Percentiles rank a stretch among this genome's conserved stretches.
phyloP scores from a whole-genome alignment of 2,888 invertebrate species.

The Drosophila mettleri region DNA sequence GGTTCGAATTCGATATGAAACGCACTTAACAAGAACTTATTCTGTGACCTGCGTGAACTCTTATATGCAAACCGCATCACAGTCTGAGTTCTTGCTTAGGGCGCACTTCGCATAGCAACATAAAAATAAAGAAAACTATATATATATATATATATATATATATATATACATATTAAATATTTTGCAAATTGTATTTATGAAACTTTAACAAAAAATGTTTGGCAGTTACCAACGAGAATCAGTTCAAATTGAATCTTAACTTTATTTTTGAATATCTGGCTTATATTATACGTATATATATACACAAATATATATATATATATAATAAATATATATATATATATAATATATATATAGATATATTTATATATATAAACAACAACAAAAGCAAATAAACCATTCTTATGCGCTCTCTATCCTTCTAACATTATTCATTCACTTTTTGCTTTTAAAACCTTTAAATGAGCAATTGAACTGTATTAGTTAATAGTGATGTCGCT shows the following conservation, averaged over 20 bases:
- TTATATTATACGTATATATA: too few relatives aligned
- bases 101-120: conserved; percentile 83
- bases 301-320: too few relatives aligned
- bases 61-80: conserved; percentile 89
- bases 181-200: conserved; percentile 14
- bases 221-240: conserved; percentile 80
- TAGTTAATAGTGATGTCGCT: conserved; percentile 12
- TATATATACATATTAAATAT: background rate
- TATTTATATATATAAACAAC: too few relatives aligned
- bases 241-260: conserved; percentile 81
- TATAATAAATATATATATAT: too few relatives aligned
- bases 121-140: background rate
- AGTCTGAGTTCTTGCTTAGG: conserved; percentile 97
- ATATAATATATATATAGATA: too few relatives aligned
- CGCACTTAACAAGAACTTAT: conserved; percentile 89
- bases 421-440: conserved; percentile 1
- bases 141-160: background rate
- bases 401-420: conserved; percentile 5
- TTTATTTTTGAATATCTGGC: conserved; percentile 20
- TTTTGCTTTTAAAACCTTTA: background rate
- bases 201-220: conserved; percentile 40
- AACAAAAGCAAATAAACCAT: conserved; percentile 9
- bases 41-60: conserved; percentile 91
- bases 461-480: background rate
- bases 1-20: conserved; percentile 48